Conservation (phyloP, 2,113 vertebrate species). For the Pelodiscus sinensis region DNA sequence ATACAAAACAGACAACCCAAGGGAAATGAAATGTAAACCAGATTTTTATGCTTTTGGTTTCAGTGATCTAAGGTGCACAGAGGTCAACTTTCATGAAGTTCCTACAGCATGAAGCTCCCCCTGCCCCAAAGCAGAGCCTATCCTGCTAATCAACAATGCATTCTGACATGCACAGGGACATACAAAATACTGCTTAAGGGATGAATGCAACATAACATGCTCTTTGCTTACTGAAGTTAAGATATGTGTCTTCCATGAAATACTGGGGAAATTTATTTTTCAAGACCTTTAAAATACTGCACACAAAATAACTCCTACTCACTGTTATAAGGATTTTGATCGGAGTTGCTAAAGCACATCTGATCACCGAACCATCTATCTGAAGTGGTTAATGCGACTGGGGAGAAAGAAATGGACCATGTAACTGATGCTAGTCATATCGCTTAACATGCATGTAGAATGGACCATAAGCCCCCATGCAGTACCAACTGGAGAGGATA, state of each 20-base stretch:
- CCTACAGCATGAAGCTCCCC: rapidly evolving
- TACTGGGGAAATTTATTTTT: not conserved
- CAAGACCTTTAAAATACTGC: not conserved
- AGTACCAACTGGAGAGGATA: not conserved
- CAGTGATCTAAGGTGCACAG: rapidly evolving
- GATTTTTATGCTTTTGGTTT: not conserved
- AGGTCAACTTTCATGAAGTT: not conserved
- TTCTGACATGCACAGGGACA: rapidly evolving
- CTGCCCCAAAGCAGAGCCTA: not conserved
- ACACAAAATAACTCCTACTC: too few species aligned
- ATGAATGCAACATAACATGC: rapidly evolving
- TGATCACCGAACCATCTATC: too few species aligned
- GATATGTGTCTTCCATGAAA: rapidly evolving
- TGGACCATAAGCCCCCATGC: not conserved
- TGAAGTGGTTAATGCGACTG: too few species aligned
- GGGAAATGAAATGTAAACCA: not conserved
- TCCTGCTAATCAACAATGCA: not conserved
- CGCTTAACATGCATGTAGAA: not conserved
- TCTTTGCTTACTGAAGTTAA: not conserved
- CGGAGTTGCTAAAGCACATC: not conserved
- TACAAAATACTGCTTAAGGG: rapidly evolving
- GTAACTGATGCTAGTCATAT: not conserved
- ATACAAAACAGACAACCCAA: not conserved
- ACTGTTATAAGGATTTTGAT: rapidly evolving
- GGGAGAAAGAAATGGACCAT: too few species aligned